Conservation (phyloP, 2,888 invertebrate genomes). For the Metellina segmentata region DNA sequence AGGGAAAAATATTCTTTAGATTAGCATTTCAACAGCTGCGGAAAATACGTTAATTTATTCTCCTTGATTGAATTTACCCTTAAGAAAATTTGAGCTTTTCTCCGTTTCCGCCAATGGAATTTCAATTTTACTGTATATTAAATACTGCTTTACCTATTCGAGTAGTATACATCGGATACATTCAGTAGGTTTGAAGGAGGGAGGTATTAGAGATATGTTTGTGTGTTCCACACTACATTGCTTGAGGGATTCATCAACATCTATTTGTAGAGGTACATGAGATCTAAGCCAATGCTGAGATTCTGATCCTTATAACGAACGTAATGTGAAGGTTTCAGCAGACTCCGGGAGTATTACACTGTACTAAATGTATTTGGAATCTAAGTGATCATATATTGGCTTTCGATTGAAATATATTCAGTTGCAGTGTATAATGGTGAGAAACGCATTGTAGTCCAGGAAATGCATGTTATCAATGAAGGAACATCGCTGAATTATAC, state of each 20-base stretch:
- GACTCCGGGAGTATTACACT: not conserved
- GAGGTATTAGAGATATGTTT: not conserved
- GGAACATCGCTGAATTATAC: no score
- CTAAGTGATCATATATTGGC: conserved; percentile 11
- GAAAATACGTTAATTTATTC: no score
- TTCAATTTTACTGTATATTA: no score
- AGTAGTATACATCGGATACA: not conserved
- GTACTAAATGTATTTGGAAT: conserved; percentile 6
- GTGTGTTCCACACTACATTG: not conserved
- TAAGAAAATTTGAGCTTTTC: no score
- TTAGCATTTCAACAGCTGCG: no score
- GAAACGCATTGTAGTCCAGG: no score
- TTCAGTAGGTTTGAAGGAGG: conserved; percentile 1
- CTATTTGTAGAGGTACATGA: conserved; percentile 7
- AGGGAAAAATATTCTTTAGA: no score
- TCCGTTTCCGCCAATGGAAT: no score
- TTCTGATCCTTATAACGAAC: not conserved
- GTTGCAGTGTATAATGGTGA: no score
- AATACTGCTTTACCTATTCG: no score
- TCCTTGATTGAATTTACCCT: no score
- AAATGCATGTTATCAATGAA: no score
- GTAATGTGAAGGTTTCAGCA: conserved; percentile 12
- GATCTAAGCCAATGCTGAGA: not conserved
- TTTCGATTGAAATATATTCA: not conserved
- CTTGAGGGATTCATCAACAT: not conserved